Evolutionary conservation across 2,113 vertebrate genomes (phyloP), one percentile per base, ranked within the genome.

Genomic region (Speoplatyrhinus poulsoni): DNA sequence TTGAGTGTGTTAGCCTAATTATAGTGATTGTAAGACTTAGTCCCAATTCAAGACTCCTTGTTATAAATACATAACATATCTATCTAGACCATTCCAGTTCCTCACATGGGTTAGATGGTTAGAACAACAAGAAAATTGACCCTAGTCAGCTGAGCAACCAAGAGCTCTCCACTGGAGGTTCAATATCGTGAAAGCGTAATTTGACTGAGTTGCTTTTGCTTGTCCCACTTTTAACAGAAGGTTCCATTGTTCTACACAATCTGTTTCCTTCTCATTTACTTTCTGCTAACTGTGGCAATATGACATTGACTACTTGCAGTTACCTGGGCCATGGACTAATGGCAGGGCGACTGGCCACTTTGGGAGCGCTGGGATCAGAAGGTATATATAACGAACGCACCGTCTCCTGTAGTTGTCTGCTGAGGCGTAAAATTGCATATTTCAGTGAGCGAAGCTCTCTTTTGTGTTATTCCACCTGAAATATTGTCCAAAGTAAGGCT

Each of bases 251-350:
- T 50, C 60, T 13, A 7, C 9, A 5, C 15, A 11, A 41, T 63
- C 17, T 47, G 32, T 62, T 49, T 72, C 56, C 52, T 49, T 72
- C 53, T 49, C 8, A 32, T 41, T 8, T 32, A 9, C 63, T 48
- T n/a, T 52, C 61, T 16, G 4, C 41, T 32, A 32, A 7, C 69
- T 81, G 73, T 60, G 60, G 73, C 50, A 41, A 19, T 8, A 0
- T 46, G 46, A 71, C 55, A 62, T 64, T 63, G 12, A 15, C 46
- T 72, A 36, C 65, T 54, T 81, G 53, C 91, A 99, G 98, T 90
- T 99, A 99, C 88, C 90, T 98, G 70, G 96, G 95, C 62, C 94
- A 96, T 82, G 98, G 98, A 79, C 90, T 99, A 73, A 98, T 97
- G 94, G 93, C 94, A 48, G 96, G 95, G 64, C 94, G 96, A 57